A percentile compares a stretch with the other conserved stretches of the same genome.
Evolutionary conservation across 2,113 vertebrate species (phyloP).

Genomic region (Burhinus oedicnemus): DNA sequence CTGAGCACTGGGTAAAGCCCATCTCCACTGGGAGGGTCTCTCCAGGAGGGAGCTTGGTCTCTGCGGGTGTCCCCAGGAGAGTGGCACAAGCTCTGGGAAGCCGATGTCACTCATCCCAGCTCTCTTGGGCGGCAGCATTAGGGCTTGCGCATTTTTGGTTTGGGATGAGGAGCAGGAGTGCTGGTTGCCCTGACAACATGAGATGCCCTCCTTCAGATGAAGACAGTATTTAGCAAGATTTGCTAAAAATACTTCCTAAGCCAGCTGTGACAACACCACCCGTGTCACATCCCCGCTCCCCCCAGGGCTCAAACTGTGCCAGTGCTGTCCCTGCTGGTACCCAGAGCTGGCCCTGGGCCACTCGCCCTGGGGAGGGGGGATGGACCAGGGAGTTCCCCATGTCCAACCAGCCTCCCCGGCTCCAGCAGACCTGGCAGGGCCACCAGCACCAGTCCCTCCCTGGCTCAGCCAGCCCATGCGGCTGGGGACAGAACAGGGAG

Average conservation of each 20-base stretch:
- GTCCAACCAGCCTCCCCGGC: not conserved
- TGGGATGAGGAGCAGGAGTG: not conserved
- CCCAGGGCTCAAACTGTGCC: fast-evolving
- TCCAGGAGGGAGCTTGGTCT: not conserved
- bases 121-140: fast-evolving
- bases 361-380: too few relatives aligned
- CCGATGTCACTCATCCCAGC: fast-evolving
- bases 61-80: not conserved
- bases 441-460: not conserved
- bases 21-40: not conserved
- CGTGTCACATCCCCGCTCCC: not conserved
- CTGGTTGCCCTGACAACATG: not conserved
- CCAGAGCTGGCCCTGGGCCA: not conserved
- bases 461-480: fast-evolving
- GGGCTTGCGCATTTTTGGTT: not conserved
- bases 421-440: not conserved
- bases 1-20: not conserved
- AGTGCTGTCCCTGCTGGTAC: not conserved
- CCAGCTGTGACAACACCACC: not conserved
- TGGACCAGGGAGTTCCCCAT: fast-evolving
- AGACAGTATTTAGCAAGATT: not conserved
- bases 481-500: not conserved
- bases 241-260: not conserved
- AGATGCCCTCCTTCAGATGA: not conserved
- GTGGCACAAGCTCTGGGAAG: not conserved